Conservation (phyloP, 2,797 vertebrate species). For the Macropus fuliginosus region DNA sequence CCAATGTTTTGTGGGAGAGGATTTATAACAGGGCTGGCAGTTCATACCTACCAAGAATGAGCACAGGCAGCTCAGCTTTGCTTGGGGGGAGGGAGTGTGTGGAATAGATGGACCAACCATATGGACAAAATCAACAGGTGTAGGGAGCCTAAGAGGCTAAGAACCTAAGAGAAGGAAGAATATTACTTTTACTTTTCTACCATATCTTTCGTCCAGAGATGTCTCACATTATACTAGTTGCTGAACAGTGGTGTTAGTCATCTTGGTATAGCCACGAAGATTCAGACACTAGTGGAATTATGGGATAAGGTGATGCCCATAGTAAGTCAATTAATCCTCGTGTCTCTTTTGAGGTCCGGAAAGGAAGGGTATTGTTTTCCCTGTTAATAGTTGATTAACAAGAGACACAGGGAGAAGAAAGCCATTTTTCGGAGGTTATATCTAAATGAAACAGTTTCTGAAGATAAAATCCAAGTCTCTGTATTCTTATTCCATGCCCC, state of each 20-base stretch:
- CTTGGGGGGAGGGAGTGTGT: background rate
- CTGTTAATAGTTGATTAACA: background rate
- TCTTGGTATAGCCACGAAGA: background rate
- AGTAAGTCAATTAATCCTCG: background rate
- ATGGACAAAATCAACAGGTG: background rate
- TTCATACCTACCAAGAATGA: constrained; percentile 57
- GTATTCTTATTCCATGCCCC: background rate
- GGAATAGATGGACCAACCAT: background rate
- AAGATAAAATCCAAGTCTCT: background rate
- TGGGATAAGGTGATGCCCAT: background rate
- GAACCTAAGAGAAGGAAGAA: background rate
- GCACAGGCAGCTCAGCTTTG: constrained; percentile 27
- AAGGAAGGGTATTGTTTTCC: background rate
- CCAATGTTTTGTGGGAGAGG: constrained; percentile 71
- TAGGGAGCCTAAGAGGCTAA: background rate
- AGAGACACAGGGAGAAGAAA: background rate
- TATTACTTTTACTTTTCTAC: background rate
- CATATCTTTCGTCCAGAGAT: background rate
- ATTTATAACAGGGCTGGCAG: constrained; percentile 72
- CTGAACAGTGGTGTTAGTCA: background rate
- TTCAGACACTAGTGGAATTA: background rate
- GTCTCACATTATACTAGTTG: background rate
- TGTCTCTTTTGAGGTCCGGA: background rate
- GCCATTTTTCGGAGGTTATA: background rate
- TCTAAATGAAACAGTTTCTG: background rate